Evolutionary conservation across 2,888 invertebrate species (phyloP), one percentile per base, ranked within the genome.

Genomic region (Acrocyrtus sp.): DNA sequence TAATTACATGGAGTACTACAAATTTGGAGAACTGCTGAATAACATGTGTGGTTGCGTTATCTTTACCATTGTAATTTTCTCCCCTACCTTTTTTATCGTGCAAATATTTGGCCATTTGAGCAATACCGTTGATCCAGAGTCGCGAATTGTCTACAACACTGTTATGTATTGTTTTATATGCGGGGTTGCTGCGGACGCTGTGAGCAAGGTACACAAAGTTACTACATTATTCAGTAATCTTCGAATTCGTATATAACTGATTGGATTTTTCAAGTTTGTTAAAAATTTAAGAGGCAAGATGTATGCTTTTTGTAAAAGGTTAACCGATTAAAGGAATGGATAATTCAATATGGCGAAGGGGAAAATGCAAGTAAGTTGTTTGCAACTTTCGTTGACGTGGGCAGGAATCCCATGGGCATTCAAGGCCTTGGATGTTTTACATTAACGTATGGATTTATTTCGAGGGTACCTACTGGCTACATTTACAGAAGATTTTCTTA

Each of bases 321-420:
- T 15, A 19, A 45, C 22, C 63, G 63, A 47, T 63, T 70, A 19
- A 70, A 63, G 53, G 70, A 70, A 22, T 70, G 63, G 70, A 58
- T 70, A 24, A 63, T 70, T 58, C 63, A 70, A 41, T 24, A 63
- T n/a, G 70, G 63, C 1, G 63, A 63, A n/a, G 58, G 45, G 0
- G 69, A 53, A 24, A 54, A 6, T 27, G 41, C 56, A 22, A 54
- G 47, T 24, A 53, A 68, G 22, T 24, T 70, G 1, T 70, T 70
- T 70, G 63, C 70, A 12, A 70, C 63, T 21, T 70, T 70, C 51
- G 70, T 70, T 21, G 70, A 70, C 21, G 10, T 70, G 1, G 63
- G 63, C 5, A 24, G 63, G n/a, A 70, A 63, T 26, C 70, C 70
- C 43, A 57, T 70, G 50, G 70, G 70, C 8, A 19, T 70, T 2